phyloP scores from a whole-genome alignment of 2,113 vertebrate genomes.

The Noctilio leporinus region DNA sequence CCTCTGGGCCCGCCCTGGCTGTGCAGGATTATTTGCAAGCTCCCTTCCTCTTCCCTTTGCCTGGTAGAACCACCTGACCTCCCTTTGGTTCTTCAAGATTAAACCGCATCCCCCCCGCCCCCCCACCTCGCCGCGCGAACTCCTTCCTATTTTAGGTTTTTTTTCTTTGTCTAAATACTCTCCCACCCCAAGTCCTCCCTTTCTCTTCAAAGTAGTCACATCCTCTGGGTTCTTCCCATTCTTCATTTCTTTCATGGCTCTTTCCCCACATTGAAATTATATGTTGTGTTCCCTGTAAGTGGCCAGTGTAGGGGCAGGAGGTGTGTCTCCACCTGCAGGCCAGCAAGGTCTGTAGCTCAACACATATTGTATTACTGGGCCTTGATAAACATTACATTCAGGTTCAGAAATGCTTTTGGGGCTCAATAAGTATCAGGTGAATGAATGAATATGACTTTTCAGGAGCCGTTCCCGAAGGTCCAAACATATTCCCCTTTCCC shows the following conservation, averaged over 20 bases:
- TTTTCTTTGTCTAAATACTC: neutral
- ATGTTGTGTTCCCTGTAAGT: neutral
- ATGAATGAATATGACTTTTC: neutral
- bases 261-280: neutral
- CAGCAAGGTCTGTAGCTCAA: neutral
- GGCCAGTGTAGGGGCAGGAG: neutral
- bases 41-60: neutral
- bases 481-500: neutral
- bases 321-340: neutral
- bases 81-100: neutral
- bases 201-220: neutral
- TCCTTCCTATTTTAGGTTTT: neutral
- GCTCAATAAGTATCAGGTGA: neutral
- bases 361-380: neutral
- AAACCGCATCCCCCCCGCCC: neutral
- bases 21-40: neutral
- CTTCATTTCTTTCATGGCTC: neutral
- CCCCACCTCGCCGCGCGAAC: neutral
- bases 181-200: too few relatives aligned
- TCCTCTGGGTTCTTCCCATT: neutral
- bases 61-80: neutral
- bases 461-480: neutral
- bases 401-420: neutral
- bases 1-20: too few relatives aligned
- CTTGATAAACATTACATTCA: neutral